Conservation (phyloP, 2,888 invertebrate genomes). For the Trichogramma dendrolimi region DNA sequence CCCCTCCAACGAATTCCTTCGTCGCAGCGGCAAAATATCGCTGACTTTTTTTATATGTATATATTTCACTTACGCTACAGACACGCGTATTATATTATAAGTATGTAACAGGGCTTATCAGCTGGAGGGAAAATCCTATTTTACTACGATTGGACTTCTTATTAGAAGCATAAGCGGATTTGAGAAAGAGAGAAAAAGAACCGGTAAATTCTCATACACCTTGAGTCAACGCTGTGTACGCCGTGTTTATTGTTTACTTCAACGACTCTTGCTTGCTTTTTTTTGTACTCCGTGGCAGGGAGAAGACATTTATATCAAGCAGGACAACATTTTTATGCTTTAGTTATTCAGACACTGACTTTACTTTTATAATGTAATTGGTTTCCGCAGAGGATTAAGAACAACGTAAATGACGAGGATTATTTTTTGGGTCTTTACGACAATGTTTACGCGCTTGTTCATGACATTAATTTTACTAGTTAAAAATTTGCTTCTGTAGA, state of each 20-base stretch:
- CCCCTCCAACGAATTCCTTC: background rate
- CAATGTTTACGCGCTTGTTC: too few relatives aligned
- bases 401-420: too few relatives aligned
- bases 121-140: conserved; percentile 47
- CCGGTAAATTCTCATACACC: too few relatives aligned
- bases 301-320: conserved; percentile 8
- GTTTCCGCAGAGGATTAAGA: too few relatives aligned
- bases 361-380: too few relatives aligned
- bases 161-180: conserved; percentile 44
- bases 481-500: too few relatives aligned
- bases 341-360: too few relatives aligned
- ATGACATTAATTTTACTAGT: too few relatives aligned
- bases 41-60: background rate
- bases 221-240: background rate
- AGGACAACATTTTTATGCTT: too few relatives aligned
- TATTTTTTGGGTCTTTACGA: too few relatives aligned
- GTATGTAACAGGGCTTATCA: conserved; percentile 45
- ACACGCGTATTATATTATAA: too few relatives aligned
- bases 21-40: background rate
- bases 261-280: background rate
- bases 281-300: background rate
- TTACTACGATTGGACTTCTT: conserved; percentile 50
- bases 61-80: background rate
- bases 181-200: conserved; percentile 30
- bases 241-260: background rate